These are phyloP conservation scores for Trichogramma evanescens DNA, from an alignment of 2,888 invertebrate species.

Conservation along the genomic window DNA sequence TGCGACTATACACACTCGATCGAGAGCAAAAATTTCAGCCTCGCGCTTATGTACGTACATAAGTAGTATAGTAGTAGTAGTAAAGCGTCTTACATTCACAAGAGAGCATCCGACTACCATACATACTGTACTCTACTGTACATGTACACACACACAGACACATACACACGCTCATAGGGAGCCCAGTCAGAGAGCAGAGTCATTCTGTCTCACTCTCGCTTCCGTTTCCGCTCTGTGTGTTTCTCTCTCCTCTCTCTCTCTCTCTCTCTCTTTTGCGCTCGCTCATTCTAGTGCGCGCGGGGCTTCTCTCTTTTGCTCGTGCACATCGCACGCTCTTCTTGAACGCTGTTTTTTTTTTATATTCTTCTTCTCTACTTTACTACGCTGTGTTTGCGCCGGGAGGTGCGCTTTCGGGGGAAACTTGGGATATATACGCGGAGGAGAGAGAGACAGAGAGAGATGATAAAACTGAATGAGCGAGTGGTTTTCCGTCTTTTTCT, in stretches of 20 bases:
- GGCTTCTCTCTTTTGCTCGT: constrained; percentile 1
- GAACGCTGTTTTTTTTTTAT: neutral
- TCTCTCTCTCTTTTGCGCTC: neutral
- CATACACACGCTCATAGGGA: no score
- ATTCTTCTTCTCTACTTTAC: neutral
- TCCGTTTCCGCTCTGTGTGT: constrained; percentile 17
- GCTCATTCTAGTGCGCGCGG: constrained; percentile 10
- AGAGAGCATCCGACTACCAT: no score
- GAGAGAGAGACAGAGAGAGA: neutral
- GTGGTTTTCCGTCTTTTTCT: constrained; percentile 19
- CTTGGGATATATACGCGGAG: neutral
- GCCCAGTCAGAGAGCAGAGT: neutral
- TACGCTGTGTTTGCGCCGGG: neutral
- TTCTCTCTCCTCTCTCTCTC: constrained; percentile 1
- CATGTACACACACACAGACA: no score
- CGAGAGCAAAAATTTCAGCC: no score
- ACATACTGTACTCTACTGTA: no score
- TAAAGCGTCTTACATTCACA: no score
- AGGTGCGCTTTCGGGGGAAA: constrained; percentile 15
- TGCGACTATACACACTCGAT: no score
- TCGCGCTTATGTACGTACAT: no score
- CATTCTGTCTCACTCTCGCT: constrained; percentile 18
- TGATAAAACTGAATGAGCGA: constrained; percentile 21
- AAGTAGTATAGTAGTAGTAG: no score
- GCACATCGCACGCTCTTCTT: neutral